Evolutionary conservation across 2,888 invertebrate genomes (phyloP), one percentile per base, ranked within the genome.

Genomic region (Alcis repandata): DNA sequence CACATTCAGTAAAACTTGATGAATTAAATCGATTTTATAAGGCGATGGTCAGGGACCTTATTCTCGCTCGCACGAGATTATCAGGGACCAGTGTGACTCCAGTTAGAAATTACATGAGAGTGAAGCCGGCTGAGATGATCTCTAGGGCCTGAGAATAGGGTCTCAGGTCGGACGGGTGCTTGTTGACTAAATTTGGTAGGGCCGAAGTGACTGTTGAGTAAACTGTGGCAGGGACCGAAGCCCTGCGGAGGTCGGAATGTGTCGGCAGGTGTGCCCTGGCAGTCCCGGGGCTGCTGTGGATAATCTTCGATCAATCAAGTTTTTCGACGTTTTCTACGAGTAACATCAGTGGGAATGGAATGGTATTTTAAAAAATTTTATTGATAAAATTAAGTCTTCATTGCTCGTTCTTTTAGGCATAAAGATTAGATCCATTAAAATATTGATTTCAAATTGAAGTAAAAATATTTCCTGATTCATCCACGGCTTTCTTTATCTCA

Each of bases 201-300:
- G 17, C 9, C 10, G 10, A 9, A 38, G 62, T 49, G 73, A 79
- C 78, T 77, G 64, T 77, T 27, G 6, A 9, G 27, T 51, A 60
- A 52, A 27, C 65, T 64, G 54, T 49, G 59, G 53, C 17, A 77
- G 79, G 80, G 63, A 51, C 38, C 57, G 62, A 88, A 86, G 88
- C 86, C 88, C 80, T 81, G 82, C 75, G 77, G 82, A 79, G 85
- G 81, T 79, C 80, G 90, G 92, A 90, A 92, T 92, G 89, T 78
- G 76, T 72, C 84, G 90, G 90, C 92, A 92, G 92, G 92, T 92
- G 92, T 86, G 83, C 83, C 56, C 60, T 59, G 59, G 68, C 73
- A 75, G 72, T 68, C 71, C 69, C 68, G 74, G 81, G 70, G 68
- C 69, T 77, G 69, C 46, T 78, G 62, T 83, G 86, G 89, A 87